Percentiles rank a stretch among this genome's conserved stretches.
These are phyloP conservation scores for Pan troglodytes DNA, from an alignment of 2,113 vertebrate species.

Conservation along the genomic window DNA sequence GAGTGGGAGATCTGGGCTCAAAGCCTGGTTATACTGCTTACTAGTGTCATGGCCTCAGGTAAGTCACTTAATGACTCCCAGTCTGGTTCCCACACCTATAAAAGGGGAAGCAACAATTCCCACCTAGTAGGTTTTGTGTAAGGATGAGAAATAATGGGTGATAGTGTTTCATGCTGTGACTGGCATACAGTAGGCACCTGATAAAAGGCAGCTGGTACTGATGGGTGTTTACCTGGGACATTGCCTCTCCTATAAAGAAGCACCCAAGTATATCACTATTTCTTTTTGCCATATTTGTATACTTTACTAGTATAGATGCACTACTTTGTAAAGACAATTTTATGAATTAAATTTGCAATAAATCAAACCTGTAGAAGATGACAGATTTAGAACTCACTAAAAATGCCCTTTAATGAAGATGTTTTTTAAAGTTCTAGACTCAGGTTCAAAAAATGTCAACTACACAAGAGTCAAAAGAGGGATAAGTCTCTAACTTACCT, in stretches of 20 bases:
- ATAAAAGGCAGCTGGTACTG: not conserved
- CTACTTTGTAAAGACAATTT: not conserved
- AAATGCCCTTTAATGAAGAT: not conserved
- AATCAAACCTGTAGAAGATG: not conserved
- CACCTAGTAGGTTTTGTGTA: too few species aligned
- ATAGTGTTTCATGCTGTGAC: not conserved
- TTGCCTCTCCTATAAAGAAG: not conserved
- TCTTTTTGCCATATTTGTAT: not conserved
- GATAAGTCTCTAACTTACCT: not conserved
- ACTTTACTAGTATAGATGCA: not conserved
- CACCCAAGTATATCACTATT: not conserved
- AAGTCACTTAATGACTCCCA: not conserved
- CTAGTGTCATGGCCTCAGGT: not conserved
- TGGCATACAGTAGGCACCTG: not conserved
- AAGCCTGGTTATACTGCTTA: not conserved
- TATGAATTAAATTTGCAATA: not conserved
- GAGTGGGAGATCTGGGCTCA: not conserved
- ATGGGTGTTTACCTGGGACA: not conserved
- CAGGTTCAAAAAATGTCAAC: not conserved
- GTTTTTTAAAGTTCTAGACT: not conserved
- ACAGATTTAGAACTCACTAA: not conserved
- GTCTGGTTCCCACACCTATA: not conserved
- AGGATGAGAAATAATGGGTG: not conserved
- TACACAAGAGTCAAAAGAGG: not conserved
- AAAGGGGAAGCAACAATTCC: not conserved